Base-by-base conservation (phyloP, 37 sponge, comb jelly and placozoan genomes). In the Bolinopsis microptera region DNA sequence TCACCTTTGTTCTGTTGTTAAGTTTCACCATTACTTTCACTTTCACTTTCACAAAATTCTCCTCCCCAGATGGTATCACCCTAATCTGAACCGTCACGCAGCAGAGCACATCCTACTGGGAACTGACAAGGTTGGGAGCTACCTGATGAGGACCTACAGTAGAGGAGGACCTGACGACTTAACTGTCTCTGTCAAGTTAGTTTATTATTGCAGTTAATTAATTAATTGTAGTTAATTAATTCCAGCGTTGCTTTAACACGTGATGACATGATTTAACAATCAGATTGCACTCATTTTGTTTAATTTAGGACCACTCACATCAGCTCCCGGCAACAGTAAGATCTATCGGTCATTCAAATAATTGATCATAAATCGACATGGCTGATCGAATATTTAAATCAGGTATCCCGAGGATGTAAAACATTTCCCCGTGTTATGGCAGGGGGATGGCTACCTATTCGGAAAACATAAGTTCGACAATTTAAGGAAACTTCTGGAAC, bases 151-250 rank as follows among this genome's bases (percentile, higher is more conserved):
- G n/a, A 86, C 37, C 26, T 86, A 86, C 61, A 86, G 90, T 3
- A 86, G 39, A 27, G 90, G 90, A 26, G 90, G 90, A 34, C 90
- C 90, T 40, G 90, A 86, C 61, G 90, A 86, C 24, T 48, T 86
- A 24, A 41, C 90, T 0, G 90, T 86, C 1, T 86, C 90, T 25
- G 90, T 86, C 0, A 86, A 41, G 90, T 86, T 21, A 86, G 41
- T 39, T 41, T 39, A 1, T 77, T 48, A 48, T 18, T 5, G 5
- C 13, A 48, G 13, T 48, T 48, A 48, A 5, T 48, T 48, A 48
- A 5, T 48, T n/a, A n/a, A n/a, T n/a, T n/a, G n/a, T n/a, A n/a
- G n/a, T n/a, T n/a, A n/a, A n/a, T n/a, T n/a, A n/a, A n/a, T n/a
- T n/a, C n/a, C n/a, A n/a, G n/a, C n/a, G n/a, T n/a, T n/a, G n/a